Evolutionary conservation across 2,113 vertebrate genomes (phyloP).

Genomic region (Urocynchramus pylzowi): DNA sequence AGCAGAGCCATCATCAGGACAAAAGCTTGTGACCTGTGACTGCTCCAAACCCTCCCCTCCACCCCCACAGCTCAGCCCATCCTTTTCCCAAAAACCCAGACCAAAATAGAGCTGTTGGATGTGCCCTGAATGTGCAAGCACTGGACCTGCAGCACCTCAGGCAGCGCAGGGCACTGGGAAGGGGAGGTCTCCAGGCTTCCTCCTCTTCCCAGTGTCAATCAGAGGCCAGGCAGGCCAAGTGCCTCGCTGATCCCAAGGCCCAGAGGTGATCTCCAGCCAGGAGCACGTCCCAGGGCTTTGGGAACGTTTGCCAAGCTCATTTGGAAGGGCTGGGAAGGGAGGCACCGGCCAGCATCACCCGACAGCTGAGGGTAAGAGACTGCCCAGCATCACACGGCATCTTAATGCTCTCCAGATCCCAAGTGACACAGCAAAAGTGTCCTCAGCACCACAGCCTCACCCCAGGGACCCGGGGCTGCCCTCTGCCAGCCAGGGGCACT

Average conservation of each 20-base stretch:
- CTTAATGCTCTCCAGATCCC: not conserved
- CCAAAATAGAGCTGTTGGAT: not conserved
- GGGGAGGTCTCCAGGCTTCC: not conserved
- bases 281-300: not conserved
- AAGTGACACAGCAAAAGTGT: not conserved
- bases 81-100: not conserved
- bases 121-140: not conserved
- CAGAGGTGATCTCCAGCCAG: not conserved
- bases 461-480: not conserved
- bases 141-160: fast-evolving
- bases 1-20: not conserved
- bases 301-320: not conserved
- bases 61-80: not conserved
- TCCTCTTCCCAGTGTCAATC: not conserved
- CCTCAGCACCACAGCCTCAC: not conserved
- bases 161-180: fast-evolving
- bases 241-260: not conserved
- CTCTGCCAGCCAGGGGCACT: fast-evolving
- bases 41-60: not conserved
- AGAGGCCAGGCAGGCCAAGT: not conserved
- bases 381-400: not conserved
- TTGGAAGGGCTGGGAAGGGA: not conserved
- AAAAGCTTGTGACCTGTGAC: not conserved
- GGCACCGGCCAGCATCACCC: not conserved
- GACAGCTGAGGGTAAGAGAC: not conserved